Evolutionary conservation across 2,888 invertebrate genomes (phyloP).

Genomic region (Ectemnius cavifrons): DNA sequence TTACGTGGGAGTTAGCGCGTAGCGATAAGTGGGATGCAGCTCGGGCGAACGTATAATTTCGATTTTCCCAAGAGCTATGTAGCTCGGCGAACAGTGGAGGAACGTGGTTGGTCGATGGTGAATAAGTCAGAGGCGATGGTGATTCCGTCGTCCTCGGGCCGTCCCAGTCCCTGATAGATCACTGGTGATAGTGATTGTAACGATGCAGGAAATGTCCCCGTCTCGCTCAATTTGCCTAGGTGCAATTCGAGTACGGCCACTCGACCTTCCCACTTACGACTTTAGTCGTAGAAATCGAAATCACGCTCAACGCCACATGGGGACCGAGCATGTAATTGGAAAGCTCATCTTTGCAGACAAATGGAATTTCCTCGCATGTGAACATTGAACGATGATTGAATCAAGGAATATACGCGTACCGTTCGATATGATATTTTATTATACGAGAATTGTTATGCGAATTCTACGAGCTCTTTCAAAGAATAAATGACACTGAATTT

Average conservation of each 20-base stretch:
- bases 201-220: conserved; percentile 36
- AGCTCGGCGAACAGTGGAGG: background rate
- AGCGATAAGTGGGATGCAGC: too few relatives aligned
- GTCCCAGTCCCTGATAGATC: conserved; percentile 1
- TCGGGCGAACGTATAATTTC: background rate
- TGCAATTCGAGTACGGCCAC: conserved; percentile 56
- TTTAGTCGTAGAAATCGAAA: conserved; percentile 4
- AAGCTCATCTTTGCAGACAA: too few relatives aligned
- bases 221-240: conserved; percentile 52
- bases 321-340: too few relatives aligned
- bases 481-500: too few relatives aligned
- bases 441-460: too few relatives aligned
- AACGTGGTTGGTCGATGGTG: background rate
- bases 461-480: too few relatives aligned
- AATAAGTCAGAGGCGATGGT: conserved; percentile 4
- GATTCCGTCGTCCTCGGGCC: background rate
- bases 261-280: conserved; percentile 2
- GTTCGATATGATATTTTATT: too few relatives aligned
- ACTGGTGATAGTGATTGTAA: conserved; percentile 23
- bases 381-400: background rate
- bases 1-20: too few relatives aligned
- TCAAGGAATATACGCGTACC: background rate
- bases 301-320: conserved; percentile 2
- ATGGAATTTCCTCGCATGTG: too few relatives aligned
- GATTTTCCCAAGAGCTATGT: background rate